Conservation (phyloP, 2,797 vertebrate species). For the Gorsachius magnificus region DNA sequence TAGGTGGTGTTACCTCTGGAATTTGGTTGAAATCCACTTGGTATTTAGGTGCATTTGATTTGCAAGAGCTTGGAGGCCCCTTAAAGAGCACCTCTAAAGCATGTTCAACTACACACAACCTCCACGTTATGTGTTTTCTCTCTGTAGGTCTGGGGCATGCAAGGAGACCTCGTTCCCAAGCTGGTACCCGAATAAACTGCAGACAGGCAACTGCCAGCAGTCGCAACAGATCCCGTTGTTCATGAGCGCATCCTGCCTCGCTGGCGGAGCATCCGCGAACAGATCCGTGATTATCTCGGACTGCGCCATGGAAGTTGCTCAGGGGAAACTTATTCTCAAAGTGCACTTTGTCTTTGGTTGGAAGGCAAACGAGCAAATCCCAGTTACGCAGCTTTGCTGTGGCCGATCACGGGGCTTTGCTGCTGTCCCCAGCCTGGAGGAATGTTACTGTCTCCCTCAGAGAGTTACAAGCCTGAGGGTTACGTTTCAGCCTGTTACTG, state of each 20-base stretch:
- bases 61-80: neutral
- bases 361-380: neutral
- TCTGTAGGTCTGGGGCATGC: neutral
- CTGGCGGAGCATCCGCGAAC: neutral
- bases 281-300: fast-evolving
- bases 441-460: neutral
- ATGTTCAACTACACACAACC: neutral
- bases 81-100: constrained; percentile 5
- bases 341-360: neutral
- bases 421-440: neutral
- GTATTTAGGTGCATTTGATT: constrained; percentile 41
- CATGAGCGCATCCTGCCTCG: neutral
- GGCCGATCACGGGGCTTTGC: neutral
- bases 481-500: neutral
- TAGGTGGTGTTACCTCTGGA: constrained; percentile 48
- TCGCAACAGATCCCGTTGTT: fast-evolving
- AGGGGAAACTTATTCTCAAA: neutral
- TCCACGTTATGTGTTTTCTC: neutral
- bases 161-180: neutral
- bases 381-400: neutral
- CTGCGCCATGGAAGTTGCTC: neutral
- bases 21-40: constrained; percentile 23
- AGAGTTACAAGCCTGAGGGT: neutral
- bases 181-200: neutral
- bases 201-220: fast-evolving